Percentiles rank a stretch among this genome's conserved stretches.
These are phyloP conservation scores for Philotrypesis tridentata DNA, from an alignment of 1,140 invertebrate genomes.

Conservation along the genomic window DNA sequence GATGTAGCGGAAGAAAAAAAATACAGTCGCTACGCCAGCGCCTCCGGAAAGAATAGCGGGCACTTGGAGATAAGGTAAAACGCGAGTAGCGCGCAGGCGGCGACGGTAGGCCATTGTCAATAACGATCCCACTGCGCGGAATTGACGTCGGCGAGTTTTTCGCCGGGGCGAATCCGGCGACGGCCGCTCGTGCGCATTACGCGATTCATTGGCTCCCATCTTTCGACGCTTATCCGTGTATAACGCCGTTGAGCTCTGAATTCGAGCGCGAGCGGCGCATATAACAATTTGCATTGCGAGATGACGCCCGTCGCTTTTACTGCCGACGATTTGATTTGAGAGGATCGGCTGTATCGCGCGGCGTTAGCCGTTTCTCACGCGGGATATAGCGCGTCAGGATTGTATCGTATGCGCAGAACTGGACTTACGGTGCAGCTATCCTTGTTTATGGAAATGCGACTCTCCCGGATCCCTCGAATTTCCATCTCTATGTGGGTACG, in stretches of 20 bases:
- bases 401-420: no score
- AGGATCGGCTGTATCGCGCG: not conserved
- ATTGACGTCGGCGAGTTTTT: conserved; percentile 7
- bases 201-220: not conserved
- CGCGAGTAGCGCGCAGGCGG: no score
- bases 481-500: not conserved
- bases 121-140: conserved; percentile 16
- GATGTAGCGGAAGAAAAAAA: not conserved
- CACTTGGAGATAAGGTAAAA: conserved; percentile 30
- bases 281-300: not conserved
- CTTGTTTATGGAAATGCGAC: not conserved
- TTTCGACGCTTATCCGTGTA: not conserved
- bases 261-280: not conserved
- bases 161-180: conserved; percentile 3
- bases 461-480: not conserved
- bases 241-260: not conserved
- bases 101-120: conserved; percentile 30
- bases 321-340: not conserved
- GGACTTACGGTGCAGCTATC: not conserved
- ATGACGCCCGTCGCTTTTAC: not conserved
- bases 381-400: not conserved
- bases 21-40: not conserved
- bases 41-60: not conserved
- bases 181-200: not conserved
- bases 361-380: not conserved